These are phyloP conservation scores for Nemurella pictetii DNA, from an alignment of 2,888 invertebrate species.

Conservation along the genomic window DNA sequence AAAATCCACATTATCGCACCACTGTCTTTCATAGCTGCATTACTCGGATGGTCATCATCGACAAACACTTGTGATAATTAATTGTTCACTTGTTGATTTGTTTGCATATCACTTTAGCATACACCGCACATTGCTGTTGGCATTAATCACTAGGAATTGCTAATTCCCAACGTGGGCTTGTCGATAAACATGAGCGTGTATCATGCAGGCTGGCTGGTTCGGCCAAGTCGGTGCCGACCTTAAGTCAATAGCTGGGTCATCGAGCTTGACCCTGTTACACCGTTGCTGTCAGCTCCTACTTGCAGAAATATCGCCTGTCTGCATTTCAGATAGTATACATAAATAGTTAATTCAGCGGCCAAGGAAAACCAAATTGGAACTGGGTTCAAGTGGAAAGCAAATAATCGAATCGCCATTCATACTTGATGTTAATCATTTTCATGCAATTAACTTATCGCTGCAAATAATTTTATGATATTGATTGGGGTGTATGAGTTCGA, in stretches of 20 bases:
- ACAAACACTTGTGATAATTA: constrained; percentile 21
- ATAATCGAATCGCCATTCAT: not conserved
- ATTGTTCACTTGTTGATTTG: constrained; percentile 20
- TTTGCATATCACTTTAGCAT: not conserved
- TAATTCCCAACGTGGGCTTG: not conserved
- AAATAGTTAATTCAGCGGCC: not conserved
- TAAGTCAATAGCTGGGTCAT: not conserved
- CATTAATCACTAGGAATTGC: not conserved
- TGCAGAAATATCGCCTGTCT: not conserved
- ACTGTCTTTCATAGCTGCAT: not conserved
- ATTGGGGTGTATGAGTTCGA: not conserved
- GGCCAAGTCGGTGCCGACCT: not conserved
- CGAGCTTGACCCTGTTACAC: not conserved
- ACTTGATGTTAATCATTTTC: no score
- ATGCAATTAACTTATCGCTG: not conserved
- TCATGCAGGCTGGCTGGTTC: not conserved
- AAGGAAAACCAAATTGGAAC: not conserved
- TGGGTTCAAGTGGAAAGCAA: not conserved
- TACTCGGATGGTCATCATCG: not conserved
- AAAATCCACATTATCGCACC: not conserved
- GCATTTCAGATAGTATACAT: not conserved
- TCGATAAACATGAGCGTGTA: not conserved
- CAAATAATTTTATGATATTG: not conserved
- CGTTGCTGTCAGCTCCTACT: not conserved
- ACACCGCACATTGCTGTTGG: not conserved